These are phyloP conservation scores for Cercocebus atys DNA, from an alignment of 2,113 vertebrate species.

Conservation along the genomic window DNA sequence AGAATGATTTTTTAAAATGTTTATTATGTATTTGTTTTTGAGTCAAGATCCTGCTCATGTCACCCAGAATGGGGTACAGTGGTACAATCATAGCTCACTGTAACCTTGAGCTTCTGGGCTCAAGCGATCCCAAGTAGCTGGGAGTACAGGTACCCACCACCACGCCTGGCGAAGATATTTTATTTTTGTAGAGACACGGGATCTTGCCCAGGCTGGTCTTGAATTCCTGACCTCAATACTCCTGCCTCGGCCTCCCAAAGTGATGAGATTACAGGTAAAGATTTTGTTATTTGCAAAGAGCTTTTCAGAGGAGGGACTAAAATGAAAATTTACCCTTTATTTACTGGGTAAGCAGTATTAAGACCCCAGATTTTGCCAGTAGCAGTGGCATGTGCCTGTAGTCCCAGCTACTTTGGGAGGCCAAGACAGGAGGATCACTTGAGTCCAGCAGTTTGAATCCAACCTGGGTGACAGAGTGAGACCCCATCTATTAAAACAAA, in stretches of 20 bases:
- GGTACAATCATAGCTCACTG: too few species aligned
- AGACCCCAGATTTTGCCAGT: neutral
- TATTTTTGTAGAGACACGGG: too few species aligned
- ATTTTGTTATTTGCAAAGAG: neutral
- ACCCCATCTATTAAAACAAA: neutral
- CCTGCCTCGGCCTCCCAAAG: too few species aligned
- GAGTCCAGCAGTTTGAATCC: neutral
- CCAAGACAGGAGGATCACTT: neutral
- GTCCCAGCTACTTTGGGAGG: neutral
- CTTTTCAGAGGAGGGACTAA: neutral
- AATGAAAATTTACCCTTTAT: neutral
- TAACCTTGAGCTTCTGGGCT: too few species aligned
- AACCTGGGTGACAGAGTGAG: neutral
- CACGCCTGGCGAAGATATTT: too few species aligned
- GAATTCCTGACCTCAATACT: too few species aligned
- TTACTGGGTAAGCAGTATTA: neutral
- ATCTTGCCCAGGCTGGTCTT: too few species aligned
- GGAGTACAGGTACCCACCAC: too few species aligned
- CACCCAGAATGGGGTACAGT: too few species aligned
- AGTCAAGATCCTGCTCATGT: too few species aligned
- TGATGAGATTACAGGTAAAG: neutral
- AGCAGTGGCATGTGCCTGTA: neutral
- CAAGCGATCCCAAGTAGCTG: too few species aligned
- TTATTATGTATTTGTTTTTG: too few species aligned
- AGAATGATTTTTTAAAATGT: neutral